Evolutionary conservation across 2,797 vertebrate species (phyloP).

Genomic region (Saxicola maurus): DNA sequence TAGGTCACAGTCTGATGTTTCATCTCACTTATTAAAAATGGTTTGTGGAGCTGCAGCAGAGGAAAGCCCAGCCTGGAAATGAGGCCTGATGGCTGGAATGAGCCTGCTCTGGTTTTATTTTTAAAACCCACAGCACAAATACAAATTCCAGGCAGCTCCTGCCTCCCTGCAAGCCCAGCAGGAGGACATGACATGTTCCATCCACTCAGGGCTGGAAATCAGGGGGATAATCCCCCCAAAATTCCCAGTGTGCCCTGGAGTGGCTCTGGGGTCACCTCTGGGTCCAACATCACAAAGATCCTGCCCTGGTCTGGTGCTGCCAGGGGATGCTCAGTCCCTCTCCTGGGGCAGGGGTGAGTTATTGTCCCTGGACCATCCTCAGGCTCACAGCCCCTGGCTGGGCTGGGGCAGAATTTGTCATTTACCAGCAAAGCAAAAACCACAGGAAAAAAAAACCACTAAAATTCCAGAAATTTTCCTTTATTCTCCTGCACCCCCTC

Average conservation of each 20-base stretch:
- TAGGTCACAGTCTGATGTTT: conserved; percentile 48
- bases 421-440: neutral
- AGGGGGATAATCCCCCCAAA: rapidly evolving
- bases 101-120: neutral
- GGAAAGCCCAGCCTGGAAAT: neutral
- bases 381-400: no score
- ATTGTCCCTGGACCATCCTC: no score
- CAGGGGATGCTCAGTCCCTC: neutral
- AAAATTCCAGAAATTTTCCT: neutral
- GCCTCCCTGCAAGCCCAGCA: neutral
- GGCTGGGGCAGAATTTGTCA: neutral
- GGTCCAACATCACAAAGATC: rapidly evolving
- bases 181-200: neutral
- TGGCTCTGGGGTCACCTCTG: neutral
- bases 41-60: neutral
- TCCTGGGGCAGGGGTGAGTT: no score
- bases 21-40: conserved; percentile 37
- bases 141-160: neutral
- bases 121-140: neutral
- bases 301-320: rapidly evolving
- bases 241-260: neutral
- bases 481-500: neutral
- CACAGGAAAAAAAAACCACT: neutral
- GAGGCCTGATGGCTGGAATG: neutral
- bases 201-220: neutral